phyloP scores from a whole-genome alignment of 2,113 vertebrate species.

The Pseudorhombus dupliciocellatus region DNA sequence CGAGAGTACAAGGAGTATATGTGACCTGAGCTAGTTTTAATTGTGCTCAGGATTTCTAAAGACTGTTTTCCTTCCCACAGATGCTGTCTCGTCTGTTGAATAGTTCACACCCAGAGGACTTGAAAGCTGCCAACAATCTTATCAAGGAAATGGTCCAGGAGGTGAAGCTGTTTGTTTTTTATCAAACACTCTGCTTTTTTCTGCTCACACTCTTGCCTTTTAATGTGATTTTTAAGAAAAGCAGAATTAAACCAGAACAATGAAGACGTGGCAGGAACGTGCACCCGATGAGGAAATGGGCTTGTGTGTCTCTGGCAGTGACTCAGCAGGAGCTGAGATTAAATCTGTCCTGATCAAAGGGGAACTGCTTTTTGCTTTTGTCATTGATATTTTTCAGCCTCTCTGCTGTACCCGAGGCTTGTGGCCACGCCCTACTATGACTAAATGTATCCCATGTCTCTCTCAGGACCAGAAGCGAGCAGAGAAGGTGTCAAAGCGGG shows the following conservation, averaged over 20 bases:
- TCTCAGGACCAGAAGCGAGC: conserved; percentile 92
- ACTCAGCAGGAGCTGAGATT: conserved; percentile 25
- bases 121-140: conserved; percentile 98
- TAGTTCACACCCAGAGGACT: conserved; percentile 95
- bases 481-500: conserved; percentile 96
- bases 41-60: not conserved
- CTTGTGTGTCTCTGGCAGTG: conserved; percentile 26
- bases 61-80: conserved; percentile 69
- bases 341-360: conserved; percentile 21
- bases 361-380: conserved; percentile 1
- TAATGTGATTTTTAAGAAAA: conserved; percentile 1
- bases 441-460: not conserved
- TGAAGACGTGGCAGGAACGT: not conserved
- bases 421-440: not conserved
- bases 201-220: no score
- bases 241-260: not conserved
- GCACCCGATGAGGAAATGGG: conserved; percentile 27
- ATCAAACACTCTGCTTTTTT: not conserved
- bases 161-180: conserved; percentile 74
- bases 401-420: not conserved
- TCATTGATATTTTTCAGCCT: not conserved
- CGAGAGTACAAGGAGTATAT: not conserved
- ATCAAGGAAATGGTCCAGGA: conserved; percentile 99
- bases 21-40: not conserved
- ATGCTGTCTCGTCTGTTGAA: conserved; percentile 94